Evolutionary conservation across 2,113 vertebrate genomes (phyloP), one percentile per base, ranked within the genome.

Genomic region (Lamprotornis superbus): DNA sequence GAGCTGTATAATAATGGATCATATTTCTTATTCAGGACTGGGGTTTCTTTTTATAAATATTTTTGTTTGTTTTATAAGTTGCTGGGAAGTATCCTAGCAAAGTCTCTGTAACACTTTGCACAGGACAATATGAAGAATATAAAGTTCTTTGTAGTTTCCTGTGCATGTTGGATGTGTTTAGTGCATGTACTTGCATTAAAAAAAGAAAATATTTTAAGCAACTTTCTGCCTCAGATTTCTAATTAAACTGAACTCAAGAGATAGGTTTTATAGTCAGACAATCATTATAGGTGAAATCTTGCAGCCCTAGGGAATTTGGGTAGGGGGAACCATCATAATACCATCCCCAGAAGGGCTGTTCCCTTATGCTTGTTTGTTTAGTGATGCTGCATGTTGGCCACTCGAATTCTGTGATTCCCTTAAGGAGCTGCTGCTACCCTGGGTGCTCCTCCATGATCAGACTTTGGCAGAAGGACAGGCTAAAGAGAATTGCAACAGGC

Each of bases 111-210:
- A 69, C 22, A 30, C 22, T 87, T 78, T 78, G 19, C 17, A 55
- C 10, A 47, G 31, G 37, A 27, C 28, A 46, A 30, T 55, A 67
- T 3, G 52, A 78, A 25, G 12, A 91, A 60, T 23, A 55, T 11
- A 18, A 35, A 44, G 6, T 50, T 47, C 33, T 47, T 81, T 33
- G 23, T 30, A 59, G 40, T 47, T 85, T 87, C 31, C 30, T 61
- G 22, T 46, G 10, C 23, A 50, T 1, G 0, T 33, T 1, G 3
- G 6, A 44, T 64, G 3, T 35, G 31, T 78, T 75, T 50, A 73
- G 21, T 47, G 15, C 12, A n/a, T 0, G 1, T 9, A 25, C 0
- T 1, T 44, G 10, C 20, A 44, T 71, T 78, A 19, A 55, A 87
- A 89, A 56, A 44, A 25, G 5, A 35, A 76, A 63, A 44, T 11